Conservation (phyloP, 2,888 invertebrate species). For the Camponotus fellah region DNA sequence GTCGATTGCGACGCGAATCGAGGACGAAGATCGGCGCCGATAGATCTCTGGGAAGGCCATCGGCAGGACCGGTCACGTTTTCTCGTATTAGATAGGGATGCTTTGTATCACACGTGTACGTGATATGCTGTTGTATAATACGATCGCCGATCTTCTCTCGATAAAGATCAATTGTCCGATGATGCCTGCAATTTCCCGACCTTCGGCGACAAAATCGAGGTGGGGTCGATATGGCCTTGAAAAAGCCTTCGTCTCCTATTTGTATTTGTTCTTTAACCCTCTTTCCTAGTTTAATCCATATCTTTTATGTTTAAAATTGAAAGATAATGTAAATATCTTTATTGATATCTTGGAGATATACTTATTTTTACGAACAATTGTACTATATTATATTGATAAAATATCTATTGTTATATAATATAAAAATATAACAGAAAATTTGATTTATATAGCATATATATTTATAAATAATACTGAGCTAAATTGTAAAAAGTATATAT, state of each 20-base stretch:
- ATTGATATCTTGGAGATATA: not conserved
- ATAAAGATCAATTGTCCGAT: not conserved
- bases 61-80: conserved; percentile 4
- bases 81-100: not conserved
- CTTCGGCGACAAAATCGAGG: not conserved
- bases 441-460: too few species aligned
- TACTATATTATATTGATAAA: not conserved
- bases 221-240: not conserved
- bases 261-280: not conserved
- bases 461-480: not conserved
- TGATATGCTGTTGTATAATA: conserved; percentile 58
- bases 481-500: not conserved
- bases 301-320: not conserved
- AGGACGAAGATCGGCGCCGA: too few species aligned
- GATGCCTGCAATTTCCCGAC: not conserved
- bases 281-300: not conserved
- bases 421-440: not conserved
- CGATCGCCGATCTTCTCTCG: conserved; percentile 67
- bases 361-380: not conserved
- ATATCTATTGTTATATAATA: not conserved
- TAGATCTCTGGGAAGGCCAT: not conserved
- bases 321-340: not conserved
- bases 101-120: conserved; percentile 31
- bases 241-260: not conserved
- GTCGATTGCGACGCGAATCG: not conserved